phyloP scores from a whole-genome alignment of 2,888 invertebrate genomes.

The Lysandra bellargus region DNA sequence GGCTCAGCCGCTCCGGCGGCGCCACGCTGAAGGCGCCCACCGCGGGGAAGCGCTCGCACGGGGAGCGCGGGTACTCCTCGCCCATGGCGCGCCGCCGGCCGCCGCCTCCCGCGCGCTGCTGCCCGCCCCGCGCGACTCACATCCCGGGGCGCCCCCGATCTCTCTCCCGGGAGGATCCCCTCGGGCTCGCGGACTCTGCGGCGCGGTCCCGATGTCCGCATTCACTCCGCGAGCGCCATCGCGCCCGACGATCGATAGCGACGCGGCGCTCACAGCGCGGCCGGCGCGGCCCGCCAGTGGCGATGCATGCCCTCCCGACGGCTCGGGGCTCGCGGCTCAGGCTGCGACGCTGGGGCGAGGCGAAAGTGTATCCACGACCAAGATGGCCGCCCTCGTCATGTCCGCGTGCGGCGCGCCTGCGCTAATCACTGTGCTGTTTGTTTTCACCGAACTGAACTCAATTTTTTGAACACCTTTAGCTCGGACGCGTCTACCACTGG shows the following conservation, averaged over 20 bases:
- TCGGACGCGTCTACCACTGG: constrained; percentile 1
- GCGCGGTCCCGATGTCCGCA: constrained; percentile 74
- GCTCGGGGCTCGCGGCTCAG: constrained; percentile 57
- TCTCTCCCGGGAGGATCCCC: constrained; percentile 64
- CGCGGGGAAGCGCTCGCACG: constrained; percentile 79
- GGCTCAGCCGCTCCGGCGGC: constrained; percentile 83
- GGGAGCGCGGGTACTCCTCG: constrained; percentile 78
- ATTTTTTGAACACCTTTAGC: constrained; percentile 46
- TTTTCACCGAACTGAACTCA: constrained; percentile 63
- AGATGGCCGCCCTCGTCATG: constrained; percentile 78
- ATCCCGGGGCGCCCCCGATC: constrained; percentile 69
- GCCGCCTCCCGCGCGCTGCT: constrained; percentile 76
- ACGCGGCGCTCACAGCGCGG: constrained; percentile 66
- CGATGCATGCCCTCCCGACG: constrained; percentile 58
- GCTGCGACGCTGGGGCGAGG: constrained; percentile 75
- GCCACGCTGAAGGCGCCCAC: constrained; percentile 82
- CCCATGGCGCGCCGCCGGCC: constrained; percentile 77
- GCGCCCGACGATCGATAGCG: constrained; percentile 74
- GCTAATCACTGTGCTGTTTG: constrained; percentile 73
- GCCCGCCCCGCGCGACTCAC: constrained; percentile 68
- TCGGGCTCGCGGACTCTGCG: constrained; percentile 64
- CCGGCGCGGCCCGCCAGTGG: constrained; percentile 61
- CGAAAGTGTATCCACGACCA: constrained; percentile 75
- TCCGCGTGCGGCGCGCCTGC: constrained; percentile 73
- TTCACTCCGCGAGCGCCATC: constrained; percentile 76